Conservation (phyloP, 2,797 vertebrate genomes). For the Threskiornis aethiopicus region DNA sequence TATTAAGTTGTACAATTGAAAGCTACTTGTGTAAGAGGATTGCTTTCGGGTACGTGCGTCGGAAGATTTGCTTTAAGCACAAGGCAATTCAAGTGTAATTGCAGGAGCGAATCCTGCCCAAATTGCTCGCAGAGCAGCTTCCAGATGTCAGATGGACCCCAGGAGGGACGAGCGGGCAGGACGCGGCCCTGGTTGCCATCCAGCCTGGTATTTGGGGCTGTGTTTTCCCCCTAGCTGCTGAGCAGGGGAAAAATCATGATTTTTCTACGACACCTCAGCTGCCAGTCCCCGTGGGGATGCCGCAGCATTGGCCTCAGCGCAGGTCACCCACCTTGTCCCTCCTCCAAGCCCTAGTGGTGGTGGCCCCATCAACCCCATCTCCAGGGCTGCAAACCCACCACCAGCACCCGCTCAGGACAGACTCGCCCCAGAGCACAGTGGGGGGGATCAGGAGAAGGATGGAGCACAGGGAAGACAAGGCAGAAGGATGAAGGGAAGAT, state of each 20-base stretch:
- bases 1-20: background rate
- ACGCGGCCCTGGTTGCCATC: background rate
- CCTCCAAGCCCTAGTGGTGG: background rate
- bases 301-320: rapidly evolving
- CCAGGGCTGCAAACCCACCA: background rate
- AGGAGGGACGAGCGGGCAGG: background rate
- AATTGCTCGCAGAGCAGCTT: background rate
- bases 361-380: background rate
- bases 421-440: background rate
- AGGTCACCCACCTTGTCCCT: background rate
- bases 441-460: background rate
- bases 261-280: background rate
- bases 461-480: background rate
- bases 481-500: background rate
- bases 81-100: background rate
- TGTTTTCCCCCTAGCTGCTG: background rate
- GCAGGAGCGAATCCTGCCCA: background rate
- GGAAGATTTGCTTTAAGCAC: background rate
- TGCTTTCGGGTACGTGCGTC: rapidly evolving
- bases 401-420: background rate
- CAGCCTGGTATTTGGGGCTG: background rate
- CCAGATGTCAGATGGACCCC: background rate
- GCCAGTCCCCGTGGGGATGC: rapidly evolving
- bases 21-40: background rate
- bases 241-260: background rate